phyloP scores from a whole-genome alignment of 2,113 vertebrate species.

The Grus americana region DNA sequence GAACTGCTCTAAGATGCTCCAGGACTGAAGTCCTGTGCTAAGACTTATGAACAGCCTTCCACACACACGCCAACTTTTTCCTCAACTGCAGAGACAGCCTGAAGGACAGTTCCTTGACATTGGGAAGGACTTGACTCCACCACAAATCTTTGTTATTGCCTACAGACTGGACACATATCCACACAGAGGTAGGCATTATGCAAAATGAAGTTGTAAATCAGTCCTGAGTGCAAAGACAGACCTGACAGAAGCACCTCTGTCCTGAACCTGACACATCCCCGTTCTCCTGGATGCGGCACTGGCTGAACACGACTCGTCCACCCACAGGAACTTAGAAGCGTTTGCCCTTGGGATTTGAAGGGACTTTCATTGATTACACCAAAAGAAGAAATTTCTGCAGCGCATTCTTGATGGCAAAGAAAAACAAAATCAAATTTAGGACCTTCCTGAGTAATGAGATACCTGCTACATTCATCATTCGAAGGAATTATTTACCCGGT shows the following conservation, averaged over 20 bases:
- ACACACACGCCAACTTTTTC: not conserved
- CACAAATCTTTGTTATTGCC: not conserved
- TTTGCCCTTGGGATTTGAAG: not conserved
- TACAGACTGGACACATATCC: not conserved
- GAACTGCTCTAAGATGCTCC: not conserved
- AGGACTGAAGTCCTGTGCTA: not conserved
- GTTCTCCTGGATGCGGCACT: not conserved
- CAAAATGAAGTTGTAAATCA: not conserved
- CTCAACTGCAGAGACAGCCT: not conserved
- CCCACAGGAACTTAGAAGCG: not conserved
- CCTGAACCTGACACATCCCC: not conserved
- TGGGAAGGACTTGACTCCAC: not conserved
- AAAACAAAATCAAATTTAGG: conserved; percentile 30
- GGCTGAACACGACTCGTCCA: not conserved
- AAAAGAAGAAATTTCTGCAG: not conserved
- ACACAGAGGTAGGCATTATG: not conserved
- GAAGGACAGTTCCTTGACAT: not conserved
- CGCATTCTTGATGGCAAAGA: not conserved
- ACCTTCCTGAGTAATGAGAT: conserved; percentile 5
- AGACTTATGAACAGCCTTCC: not conserved
- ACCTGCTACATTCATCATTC: conserved; percentile 4
- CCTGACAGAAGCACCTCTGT: not conserved
- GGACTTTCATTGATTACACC: not conserved
- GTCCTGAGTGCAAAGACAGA: not conserved
- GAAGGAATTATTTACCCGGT: not conserved